phyloP scores from a whole-genome alignment of 2,113 vertebrate species.

The Dendrocopos noguchii region DNA sequence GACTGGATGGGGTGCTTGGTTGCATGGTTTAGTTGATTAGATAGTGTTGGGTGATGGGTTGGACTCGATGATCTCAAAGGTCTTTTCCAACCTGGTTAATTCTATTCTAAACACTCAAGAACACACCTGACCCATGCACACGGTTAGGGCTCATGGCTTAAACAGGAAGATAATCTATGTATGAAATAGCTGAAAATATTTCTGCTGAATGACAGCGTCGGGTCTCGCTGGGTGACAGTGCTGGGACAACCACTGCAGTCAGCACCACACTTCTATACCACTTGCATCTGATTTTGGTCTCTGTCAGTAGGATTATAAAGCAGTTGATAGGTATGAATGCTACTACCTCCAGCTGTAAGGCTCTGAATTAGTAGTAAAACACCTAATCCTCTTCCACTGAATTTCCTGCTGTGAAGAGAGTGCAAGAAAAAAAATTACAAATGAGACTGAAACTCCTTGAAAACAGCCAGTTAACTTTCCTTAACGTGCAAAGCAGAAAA shows the following conservation, averaged over 20 bases:
- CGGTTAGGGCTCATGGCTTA: background rate
- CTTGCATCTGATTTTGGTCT: background rate
- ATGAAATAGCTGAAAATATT: background rate
- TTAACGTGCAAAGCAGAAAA: background rate
- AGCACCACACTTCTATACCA: background rate
- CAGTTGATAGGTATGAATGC: background rate
- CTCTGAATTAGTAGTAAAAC: slow-evolving; percentile 18
- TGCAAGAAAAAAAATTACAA: background rate
- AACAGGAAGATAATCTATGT: background rate
- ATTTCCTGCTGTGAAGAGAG: background rate
- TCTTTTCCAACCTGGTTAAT: too few relatives aligned
- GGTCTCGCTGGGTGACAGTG: background rate
- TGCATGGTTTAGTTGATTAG: too few relatives aligned
- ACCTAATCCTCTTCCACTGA: slow-evolving; percentile 26
- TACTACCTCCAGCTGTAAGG: background rate
- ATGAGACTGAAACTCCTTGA: background rate
- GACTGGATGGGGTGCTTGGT: too few relatives aligned
- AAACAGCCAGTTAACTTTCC: background rate
- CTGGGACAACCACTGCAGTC: background rate
- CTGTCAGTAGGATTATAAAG: background rate
- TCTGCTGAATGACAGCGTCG: background rate
- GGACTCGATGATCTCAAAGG: too few relatives aligned
- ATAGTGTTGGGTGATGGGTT: too few relatives aligned
- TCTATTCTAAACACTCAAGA: background rate
- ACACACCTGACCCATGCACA: background rate